Conservation (phyloP, 2,797 vertebrate genomes). For the Enteromius radiatus region DNA sequence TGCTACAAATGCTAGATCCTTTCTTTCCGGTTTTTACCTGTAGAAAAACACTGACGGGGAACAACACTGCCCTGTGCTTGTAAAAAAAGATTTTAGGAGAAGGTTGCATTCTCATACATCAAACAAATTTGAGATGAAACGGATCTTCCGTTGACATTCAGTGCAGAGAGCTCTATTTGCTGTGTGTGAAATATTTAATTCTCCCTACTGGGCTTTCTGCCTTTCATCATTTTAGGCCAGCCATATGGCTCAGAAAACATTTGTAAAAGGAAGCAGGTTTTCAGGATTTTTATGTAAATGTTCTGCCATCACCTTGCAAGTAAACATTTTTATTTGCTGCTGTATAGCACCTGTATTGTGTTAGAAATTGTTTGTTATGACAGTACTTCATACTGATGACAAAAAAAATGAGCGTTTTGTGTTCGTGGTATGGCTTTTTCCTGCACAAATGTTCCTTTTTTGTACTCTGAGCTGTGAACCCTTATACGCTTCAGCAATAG, state of each 20-base stretch:
- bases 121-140: slow-evolving; percentile 57
- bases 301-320: slow-evolving; percentile 29
- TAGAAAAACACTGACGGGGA: slow-evolving; percentile 21
- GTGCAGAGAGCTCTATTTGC: slow-evolving; percentile 51
- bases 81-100: slow-evolving; percentile 31
- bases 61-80: slow-evolving; percentile 31
- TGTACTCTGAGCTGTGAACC: not conserved
- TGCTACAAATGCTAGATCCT: slow-evolving; percentile 28
- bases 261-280: slow-evolving; percentile 49
- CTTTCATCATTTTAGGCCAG: slow-evolving; percentile 56
- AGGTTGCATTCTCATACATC: slow-evolving; percentile 47
- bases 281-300: slow-evolving; percentile 50
- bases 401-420: slow-evolving; percentile 13
- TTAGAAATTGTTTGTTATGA: slow-evolving; percentile 35
- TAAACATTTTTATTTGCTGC: slow-evolving; percentile 42
- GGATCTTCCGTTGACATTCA: slow-evolving; percentile 50
- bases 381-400: slow-evolving; percentile 6
- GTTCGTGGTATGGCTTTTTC: slow-evolving; percentile 5
- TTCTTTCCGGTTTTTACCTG: slow-evolving; percentile 13
- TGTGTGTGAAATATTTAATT: slow-evolving; percentile 53
- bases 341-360: slow-evolving; percentile 26
- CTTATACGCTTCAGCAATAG: not conserved
- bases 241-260: slow-evolving; percentile 61
- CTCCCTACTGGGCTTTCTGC: slow-evolving; percentile 49
- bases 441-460: not conserved